Evolutionary conservation across 1,140 invertebrate genomes (phyloP), one percentile per base, ranked within the genome.

Genomic region (Argopecten irradians): DNA sequence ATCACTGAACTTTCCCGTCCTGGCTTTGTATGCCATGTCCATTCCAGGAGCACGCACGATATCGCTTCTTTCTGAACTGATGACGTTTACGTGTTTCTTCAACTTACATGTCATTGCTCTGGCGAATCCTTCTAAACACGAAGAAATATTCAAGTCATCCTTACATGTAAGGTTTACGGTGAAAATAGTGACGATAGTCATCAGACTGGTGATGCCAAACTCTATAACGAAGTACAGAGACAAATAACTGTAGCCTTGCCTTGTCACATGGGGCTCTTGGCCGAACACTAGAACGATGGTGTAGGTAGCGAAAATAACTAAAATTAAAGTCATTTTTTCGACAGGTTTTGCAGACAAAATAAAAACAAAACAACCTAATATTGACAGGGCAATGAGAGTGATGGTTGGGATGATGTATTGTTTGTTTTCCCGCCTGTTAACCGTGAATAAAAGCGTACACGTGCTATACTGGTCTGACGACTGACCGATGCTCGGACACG

Each of bases 1-100:
- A n/a, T 71, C 55, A 71, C 55, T 71, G 55, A 71, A 71, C 55
- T 71, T 71, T 71, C 55, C 55, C 5, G 55, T 71, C 55, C 55
- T 8, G 55, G 22, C 28, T 71, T 71, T 71, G n/a, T 71, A 71
- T 28, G 55, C 55, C 55, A 71, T 71, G 55, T 71, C 55, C n/a
- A 28, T 16, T n/a, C 55, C 55, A 1, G 55, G 22, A 3, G 55
- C 55, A 22, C 55, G 55, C 28, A 71, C 16, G 55, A 71, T 71
- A n/a, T 71, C 55, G 28, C 3, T 71, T 71, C 55, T n/a, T n/a
- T 71, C 55, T 71, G 55, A 71, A n/a, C 55, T 71, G 22, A 71
- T 71, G 16, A 71, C 55, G 13, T 28, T 71, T 8, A 71, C 55
- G 55, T 71, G 55, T 71, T n/a, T 71, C 55, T 71, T 28, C 2